Base-by-base conservation (phyloP, 1,140 invertebrate genomes). In the Eueides isabella region DNA sequence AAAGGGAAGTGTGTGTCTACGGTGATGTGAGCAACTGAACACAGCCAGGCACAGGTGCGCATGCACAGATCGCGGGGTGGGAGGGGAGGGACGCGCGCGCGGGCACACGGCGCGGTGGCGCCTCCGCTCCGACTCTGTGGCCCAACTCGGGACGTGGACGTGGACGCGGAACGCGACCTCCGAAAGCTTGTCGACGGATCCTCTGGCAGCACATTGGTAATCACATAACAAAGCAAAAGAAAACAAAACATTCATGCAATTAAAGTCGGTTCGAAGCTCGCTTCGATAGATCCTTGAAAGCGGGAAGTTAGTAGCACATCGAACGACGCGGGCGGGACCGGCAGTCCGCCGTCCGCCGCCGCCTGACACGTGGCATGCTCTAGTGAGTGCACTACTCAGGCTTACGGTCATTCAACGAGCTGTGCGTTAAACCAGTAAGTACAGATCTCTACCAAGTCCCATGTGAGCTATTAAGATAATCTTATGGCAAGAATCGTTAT, bases 21-120 rank as follows among this genome's bases (percentile, higher is more conserved):
- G 90, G 91, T 92, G 90, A 92, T 91, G 91, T 92, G 91, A 93
- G 92, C 93, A 93, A 93, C 90, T 90, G 86, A 91, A 93, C 87
- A 92, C 91, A 93, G 92, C 92, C 92, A 93, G 90, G 91, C 90
- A 92, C 88, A 89, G 91, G 89, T 91, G 90, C 89, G 89, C 91
- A 92, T 92, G 91, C 91, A 92, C 82, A 86, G 86, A 89, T 85
- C 87, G 89, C 88, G 88, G 89, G 88, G 86, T 86, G 87, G 85
- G 83, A 83, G 84, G 83, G 88, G 84, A 80, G 86, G 84, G 83
- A 83, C 84, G 85, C 86, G 85, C 77, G 85, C 82, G 85, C 84
- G 84, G 83, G 72, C 80, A 82, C 80, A 84, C 82, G 86, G 84
- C 73, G 81, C 75, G 80, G 80, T 80, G 79, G 77, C 84, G 85